These are phyloP conservation scores for Centropyge bicolor DNA, from an alignment of 2,797 vertebrate genomes.

Conservation along the genomic window DNA sequence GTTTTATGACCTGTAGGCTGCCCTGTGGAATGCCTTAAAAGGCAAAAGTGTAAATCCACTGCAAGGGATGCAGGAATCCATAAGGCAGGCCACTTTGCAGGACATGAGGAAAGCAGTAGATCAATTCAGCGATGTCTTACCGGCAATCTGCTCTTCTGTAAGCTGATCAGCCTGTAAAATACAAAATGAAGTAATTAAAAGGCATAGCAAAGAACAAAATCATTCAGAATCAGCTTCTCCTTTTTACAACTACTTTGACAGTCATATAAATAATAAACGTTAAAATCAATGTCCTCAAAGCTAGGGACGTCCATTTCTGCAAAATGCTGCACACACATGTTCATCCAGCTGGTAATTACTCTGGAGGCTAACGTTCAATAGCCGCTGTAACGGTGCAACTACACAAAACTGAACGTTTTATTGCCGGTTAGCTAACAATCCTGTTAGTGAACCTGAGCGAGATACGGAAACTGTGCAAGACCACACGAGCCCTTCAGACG, in stretches of 20 bases:
- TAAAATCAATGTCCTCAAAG: background rate
- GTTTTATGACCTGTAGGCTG: slow-evolving; percentile 73
- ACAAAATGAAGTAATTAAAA: slow-evolving; percentile 47
- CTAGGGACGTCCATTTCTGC: background rate
- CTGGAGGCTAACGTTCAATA: background rate
- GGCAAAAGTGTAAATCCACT: slow-evolving; percentile 86
- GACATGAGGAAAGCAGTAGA: slow-evolving; percentile 56
- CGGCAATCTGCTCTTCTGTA: slow-evolving; percentile 99
- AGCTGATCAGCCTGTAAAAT: slow-evolving; percentile 97
- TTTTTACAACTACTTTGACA: background rate
- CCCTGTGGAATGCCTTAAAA: slow-evolving; percentile 84
- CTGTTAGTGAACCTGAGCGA: background rate
- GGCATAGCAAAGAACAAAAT: background rate
- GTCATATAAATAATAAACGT: background rate
- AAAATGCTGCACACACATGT: background rate
- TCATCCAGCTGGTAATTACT: background rate
- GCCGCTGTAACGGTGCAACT: background rate
- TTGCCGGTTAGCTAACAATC: background rate
- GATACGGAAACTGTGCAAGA: rapidly evolving
- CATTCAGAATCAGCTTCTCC: background rate
- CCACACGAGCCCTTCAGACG: background rate
- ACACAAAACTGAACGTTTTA: background rate
- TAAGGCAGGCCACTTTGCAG: slow-evolving; percentile 66
- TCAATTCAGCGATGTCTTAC: slow-evolving; percentile 86
- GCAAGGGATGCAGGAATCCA: slow-evolving; percentile 73